phyloP scores from a whole-genome alignment of 2,888 invertebrate species.

The Mythimna ferrago region DNA sequence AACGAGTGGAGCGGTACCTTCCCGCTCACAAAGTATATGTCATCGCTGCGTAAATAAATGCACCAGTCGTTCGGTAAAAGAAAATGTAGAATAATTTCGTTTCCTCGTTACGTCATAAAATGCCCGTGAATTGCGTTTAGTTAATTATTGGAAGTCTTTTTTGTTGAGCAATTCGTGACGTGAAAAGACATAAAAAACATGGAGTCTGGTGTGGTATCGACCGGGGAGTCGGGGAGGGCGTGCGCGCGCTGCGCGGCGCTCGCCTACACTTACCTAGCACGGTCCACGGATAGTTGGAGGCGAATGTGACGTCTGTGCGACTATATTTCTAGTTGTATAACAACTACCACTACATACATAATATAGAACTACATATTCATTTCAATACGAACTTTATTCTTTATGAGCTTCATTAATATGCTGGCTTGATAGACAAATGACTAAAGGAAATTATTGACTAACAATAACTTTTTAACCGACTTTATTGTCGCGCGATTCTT shows the following conservation, averaged over 20 bases:
- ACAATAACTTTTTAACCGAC: constrained; percentile 12
- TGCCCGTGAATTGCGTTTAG: constrained; percentile 71
- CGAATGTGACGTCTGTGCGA: constrained; percentile 65
- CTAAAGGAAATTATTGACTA: constrained; percentile 13
- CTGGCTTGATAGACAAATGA: constrained; percentile 5
- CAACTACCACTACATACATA: constrained; percentile 39
- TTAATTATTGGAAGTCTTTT: constrained; percentile 82
- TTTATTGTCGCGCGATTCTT: constrained; percentile 14
- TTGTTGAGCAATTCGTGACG: constrained; percentile 86
- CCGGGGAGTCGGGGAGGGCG: constrained; percentile 73
- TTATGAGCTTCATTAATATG: constrained; percentile 31
- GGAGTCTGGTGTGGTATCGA: constrained; percentile 89
- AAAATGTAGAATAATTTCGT: constrained; percentile 50
- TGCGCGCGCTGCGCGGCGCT: constrained; percentile 83
- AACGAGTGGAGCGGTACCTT: constrained; percentile 17
- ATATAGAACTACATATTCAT: constrained; percentile 46
- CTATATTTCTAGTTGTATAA: constrained; percentile 56
- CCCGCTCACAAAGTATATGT: constrained; percentile 18
- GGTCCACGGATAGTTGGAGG: constrained; percentile 58
- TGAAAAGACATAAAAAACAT: constrained; percentile 89
- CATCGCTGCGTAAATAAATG: constrained; percentile 22
- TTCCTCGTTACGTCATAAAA: constrained; percentile 65
- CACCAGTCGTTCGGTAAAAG: constrained; percentile 27
- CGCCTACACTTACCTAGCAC: constrained; percentile 63
- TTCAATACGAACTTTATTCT: constrained; percentile 23